Evolutionary conservation across 2,113 vertebrate genomes (phyloP), one percentile per base, ranked within the genome.

Genomic region (Glareola pratincola): DNA sequence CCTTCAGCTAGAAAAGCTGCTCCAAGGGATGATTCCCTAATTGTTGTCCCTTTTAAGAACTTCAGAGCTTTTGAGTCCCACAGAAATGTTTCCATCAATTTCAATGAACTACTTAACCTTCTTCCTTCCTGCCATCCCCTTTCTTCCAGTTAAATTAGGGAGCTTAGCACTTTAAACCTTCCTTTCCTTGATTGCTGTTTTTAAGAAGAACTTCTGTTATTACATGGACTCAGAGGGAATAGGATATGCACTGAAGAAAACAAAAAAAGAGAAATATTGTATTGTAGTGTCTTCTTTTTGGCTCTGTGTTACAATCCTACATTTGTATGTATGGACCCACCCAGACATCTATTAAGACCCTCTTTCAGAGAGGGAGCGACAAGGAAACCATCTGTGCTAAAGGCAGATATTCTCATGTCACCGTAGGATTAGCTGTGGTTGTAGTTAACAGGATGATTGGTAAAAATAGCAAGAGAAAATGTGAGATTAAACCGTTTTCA

Each of bases 31-130:
- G 41, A 71, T 82, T 91, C 77, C 78, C 60, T 88, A 81, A 79
- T 86, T 92, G 64, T 92, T 91, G 36, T 68, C 56, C 34, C 29
- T 95, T 82, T 93, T 71, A 88, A 94, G 85, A 94, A 60, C 37
- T 76, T 80, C 16, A 76, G 72, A 75, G 63, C 47, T 88, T 81
- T 84, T 92, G 64, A 79, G 53, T 90, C 72, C 45, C 67, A 54
- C 57, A 84, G 53, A 96, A 86, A 73, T 74, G 43, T 94, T 95
- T 78, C 56, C 20, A 79, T 90, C 37, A 39, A 59, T 92, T 91
- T 88, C 71, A 68, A 6, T 66, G 39, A 90, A 82, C 22, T 19
- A 56, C 79, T 94, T 89, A 88, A 82, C 64, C 66, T 84, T 74
- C 57, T 90, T 95, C 48, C 54, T 88, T 78, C 83, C 75, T 95